phyloP scores from a whole-genome alignment of 2,797 vertebrate species.

The Petrocephalus schoutedeni region DNA sequence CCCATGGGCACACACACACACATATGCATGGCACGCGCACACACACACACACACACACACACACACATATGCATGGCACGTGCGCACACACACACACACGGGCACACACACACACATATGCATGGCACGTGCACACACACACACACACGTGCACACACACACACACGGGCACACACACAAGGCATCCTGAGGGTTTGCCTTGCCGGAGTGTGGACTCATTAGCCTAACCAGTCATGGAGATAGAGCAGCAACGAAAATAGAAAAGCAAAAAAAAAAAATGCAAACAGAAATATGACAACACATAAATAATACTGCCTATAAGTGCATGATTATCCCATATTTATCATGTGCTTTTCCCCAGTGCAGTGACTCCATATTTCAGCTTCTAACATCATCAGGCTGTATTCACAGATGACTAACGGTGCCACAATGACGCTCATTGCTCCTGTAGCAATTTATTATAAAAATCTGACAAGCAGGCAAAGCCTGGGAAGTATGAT shows the following conservation, averaged over 20 bases:
- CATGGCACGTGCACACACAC: too few species aligned
- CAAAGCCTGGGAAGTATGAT: not conserved
- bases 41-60: not conserved
- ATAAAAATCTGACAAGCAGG: not conserved
- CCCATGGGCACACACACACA: not conserved
- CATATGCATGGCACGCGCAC: too few species aligned
- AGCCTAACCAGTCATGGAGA: not conserved
- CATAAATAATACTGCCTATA: slow-evolving; percentile 7
- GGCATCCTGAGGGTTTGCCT: not conserved
- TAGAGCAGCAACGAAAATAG: not conserved
- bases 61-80: too few species aligned
- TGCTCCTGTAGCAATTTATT: slow-evolving; percentile 8
- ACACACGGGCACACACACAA: not conserved
- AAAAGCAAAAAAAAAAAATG: not conserved
- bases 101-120: too few species aligned
- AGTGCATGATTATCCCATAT: slow-evolving; percentile 10
- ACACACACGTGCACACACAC: not conserved
- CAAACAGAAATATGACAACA: slow-evolving; percentile 9
- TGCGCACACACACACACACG: too few species aligned
- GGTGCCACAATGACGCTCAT: not conserved
- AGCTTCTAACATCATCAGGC: not conserved
- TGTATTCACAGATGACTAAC: not conserved
- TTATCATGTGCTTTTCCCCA: not conserved
- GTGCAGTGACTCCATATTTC: not conserved
- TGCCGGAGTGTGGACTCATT: not conserved